Base-by-base conservation (phyloP, 2,797 vertebrate species). In the Catharus ustulatus region DNA sequence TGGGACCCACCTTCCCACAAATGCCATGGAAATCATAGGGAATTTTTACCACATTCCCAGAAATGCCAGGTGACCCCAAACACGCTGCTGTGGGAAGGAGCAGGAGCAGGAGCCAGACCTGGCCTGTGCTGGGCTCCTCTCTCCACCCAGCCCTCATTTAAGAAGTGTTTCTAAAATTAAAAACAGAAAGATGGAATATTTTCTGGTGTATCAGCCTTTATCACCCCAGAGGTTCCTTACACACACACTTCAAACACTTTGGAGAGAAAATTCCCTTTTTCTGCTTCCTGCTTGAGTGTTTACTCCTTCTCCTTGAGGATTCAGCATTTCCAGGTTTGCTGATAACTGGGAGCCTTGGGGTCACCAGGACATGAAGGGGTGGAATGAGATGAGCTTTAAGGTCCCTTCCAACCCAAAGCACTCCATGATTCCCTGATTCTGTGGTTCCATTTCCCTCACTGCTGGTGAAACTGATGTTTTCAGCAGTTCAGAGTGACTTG, bases 401-500 rank as follows among this genome's bases (percentile, higher is more conserved):
- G 13, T 66, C 40, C 21, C 22, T 72, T 46, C 66, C 46, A 32
- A 32, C 45, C 30, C 19, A 0, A 36, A 46, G 6, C 34, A 42
- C 29, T 52, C 58, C 0, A 0, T 40, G 66, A 64, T 46, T 72
- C 66, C 66, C 73, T 23, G 45, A 46, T 46, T 51, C 58, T 45
- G 0, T 51, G n/a, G 51, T 46, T 58, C 58, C n/a, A 1, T 72
- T 82, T 83, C 80, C 83, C 13, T 79, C 38, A 1, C 55, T 89
- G 87, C 79, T 66, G 3, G 0, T 10, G 10, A 21, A 71, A 52
- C 49, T 30, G 83, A 38, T 84, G 84, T 75, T 88, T 93, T 34
- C 95, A 78, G 69, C 84, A 48, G 49, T 38, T 93, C 24, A 4
- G 61, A 61, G 68, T 51, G 89, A 81, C 79, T 91, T 68, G 93